A percentile compares a stretch with the other conserved stretches of the same genome.
Evolutionary conservation across 1,140 invertebrate genomes (phyloP).

Genomic region (Phocides pigmalion): DNA sequence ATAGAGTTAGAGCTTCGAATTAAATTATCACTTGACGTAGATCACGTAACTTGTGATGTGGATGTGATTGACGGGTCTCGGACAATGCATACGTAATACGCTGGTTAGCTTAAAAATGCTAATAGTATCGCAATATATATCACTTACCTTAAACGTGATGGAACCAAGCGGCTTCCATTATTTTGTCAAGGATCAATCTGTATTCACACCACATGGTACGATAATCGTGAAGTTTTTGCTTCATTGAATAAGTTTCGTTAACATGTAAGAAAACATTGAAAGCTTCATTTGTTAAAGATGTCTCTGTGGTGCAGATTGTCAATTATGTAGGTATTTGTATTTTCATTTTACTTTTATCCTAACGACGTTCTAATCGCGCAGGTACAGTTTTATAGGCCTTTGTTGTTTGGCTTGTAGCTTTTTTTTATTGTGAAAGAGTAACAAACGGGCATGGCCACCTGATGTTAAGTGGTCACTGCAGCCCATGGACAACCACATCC

Average conservation of each 20-base stretch:
- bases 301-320: not conserved
- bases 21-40: constrained; percentile 15
- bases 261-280: not conserved
- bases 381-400: no score
- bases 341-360: no score
- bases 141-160: not conserved
- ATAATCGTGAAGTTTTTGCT: not conserved
- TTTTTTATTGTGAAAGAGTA: no score
- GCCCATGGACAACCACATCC: no score
- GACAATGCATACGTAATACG: constrained; percentile 42
- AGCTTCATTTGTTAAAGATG: not conserved
- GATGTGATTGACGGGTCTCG: constrained; percentile 38
- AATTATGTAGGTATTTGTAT: no score
- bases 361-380: no score
- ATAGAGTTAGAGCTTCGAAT: constrained; percentile 2
- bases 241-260: not conserved
- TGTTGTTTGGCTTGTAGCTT: no score
- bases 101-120: constrained; percentile 39
- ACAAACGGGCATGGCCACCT: no score
- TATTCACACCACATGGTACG: not conserved
- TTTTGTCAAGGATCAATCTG: not conserved
- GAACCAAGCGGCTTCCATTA: not conserved
- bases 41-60: no score
- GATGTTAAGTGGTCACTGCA: no score
- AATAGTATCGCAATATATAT: no score